phyloP scores from a whole-genome alignment of 2,113 vertebrate genomes.

The Chloebia gouldiae region DNA sequence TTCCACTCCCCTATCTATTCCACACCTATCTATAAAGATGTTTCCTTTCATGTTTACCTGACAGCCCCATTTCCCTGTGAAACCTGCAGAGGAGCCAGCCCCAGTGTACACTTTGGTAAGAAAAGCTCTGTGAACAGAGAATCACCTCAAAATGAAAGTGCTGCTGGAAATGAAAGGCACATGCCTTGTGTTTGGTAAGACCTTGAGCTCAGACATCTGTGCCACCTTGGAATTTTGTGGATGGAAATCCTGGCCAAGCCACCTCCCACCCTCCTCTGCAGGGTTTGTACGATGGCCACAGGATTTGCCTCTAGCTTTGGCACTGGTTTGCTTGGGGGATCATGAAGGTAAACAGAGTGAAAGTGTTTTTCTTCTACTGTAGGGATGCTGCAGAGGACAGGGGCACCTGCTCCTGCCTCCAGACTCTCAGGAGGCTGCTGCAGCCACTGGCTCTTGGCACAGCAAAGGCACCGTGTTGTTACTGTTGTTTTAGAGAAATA shows the following conservation, averaged over 20 bases:
- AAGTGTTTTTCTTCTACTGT: not conserved
- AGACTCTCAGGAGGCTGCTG: not conserved
- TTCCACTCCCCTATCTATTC: not conserved
- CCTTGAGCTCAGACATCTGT: not conserved
- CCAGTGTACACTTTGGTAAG: rapidly evolving
- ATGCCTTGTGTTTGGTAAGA: not conserved
- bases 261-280: rapidly evolving
- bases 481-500: not conserved
- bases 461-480: rapidly evolving
- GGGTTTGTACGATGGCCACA: rapidly evolving
- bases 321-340: not conserved
- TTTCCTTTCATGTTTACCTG: not conserved
- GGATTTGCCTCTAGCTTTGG: not conserved
- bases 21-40: not conserved
- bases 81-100: not conserved
- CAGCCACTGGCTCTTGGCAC: not conserved
- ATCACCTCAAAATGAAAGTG: not conserved
- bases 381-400: not conserved
- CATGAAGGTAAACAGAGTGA: not conserved
- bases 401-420: not conserved
- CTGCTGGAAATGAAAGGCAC: not conserved
- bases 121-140: not conserved
- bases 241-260: not conserved
- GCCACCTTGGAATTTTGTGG: not conserved
- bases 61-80: not conserved